Evolutionary conservation across 1,140 invertebrate species (phyloP).

Genomic region (Sitodiplosis mosellana): DNA sequence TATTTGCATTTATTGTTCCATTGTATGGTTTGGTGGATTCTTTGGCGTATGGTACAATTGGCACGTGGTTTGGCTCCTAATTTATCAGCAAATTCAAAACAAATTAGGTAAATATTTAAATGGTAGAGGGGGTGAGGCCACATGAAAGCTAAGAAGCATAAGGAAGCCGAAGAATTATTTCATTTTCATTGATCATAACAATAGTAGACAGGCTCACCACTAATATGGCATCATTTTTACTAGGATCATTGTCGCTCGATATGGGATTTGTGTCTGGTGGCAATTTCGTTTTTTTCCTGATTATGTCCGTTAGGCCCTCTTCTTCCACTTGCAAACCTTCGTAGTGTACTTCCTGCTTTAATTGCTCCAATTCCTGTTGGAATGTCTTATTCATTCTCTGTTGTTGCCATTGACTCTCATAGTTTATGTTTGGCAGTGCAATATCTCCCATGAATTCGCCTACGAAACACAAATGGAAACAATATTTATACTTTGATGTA

Average conservation of each 20-base stretch:
- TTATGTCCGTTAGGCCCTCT: slow-evolving; percentile 51
- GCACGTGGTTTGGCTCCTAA: too few species aligned
- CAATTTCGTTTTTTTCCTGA: slow-evolving; percentile 43
- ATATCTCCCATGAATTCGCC: slow-evolving; percentile 65
- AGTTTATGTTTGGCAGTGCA: slow-evolving; percentile 45
- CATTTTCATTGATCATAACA: too few species aligned
- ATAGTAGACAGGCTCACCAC: slow-evolving; percentile 7
- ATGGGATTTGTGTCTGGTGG: slow-evolving; percentile 15
- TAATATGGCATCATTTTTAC: slow-evolving; percentile 9
- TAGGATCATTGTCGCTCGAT: slow-evolving; percentile 11
- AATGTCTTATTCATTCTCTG: slow-evolving; percentile 41
- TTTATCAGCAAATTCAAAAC: too few species aligned
- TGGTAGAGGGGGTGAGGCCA: too few species aligned
- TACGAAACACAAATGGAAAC: slow-evolving; percentile 24
- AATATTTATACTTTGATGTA: too few species aligned
- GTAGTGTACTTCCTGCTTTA: slow-evolving; percentile 56
- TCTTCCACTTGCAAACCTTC: slow-evolving; percentile 66
- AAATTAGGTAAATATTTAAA: too few species aligned
- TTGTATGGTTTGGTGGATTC: too few species aligned
- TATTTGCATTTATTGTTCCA: too few species aligned
- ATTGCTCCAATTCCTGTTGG: slow-evolving; percentile 51
- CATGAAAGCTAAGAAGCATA: too few species aligned
- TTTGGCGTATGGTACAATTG: too few species aligned
- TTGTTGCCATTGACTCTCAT: slow-evolving; percentile 31
- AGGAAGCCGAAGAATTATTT: too few species aligned